Conservation (phyloP, 2,888 invertebrate species). For the Drosophila macrospina region DNA sequence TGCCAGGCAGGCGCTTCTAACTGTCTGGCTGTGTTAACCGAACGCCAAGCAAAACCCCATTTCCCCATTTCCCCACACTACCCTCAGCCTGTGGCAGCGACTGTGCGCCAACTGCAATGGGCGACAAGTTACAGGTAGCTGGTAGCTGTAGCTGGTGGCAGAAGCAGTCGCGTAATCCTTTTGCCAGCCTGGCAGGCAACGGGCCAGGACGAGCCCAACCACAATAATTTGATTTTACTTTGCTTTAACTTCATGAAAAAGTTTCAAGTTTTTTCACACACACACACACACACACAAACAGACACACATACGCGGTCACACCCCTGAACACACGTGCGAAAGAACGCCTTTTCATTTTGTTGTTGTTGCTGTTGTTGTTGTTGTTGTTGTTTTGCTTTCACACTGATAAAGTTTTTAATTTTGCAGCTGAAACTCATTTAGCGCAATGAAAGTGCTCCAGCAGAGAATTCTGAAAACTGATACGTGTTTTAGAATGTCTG, state of each 20-base stretch:
- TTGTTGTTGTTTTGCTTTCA: conserved; percentile 20
- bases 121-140: conserved; percentile 68
- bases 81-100: conserved; percentile 25
- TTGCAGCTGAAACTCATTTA: conserved; percentile 78
- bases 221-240: conserved; percentile 81
- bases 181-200: conserved; percentile 59
- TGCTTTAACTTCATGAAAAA: conserved; percentile 81
- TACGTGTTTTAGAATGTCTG: conserved; percentile 67
- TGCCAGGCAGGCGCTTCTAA: conserved; percentile 61
- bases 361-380: too few relatives aligned
- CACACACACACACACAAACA: conserved; percentile 21
- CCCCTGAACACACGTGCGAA: conserved; percentile 40
- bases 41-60: conserved; percentile 3
- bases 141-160: conserved; percentile 32
- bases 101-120: conserved; percentile 62
- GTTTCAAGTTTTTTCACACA: conserved; percentile 72
- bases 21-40: conserved; percentile 49
- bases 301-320: conserved; percentile 28
- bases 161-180: conserved; percentile 66
- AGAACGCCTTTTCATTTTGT: background rate
- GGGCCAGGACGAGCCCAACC: conserved; percentile 55
- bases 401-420: conserved; percentile 77
- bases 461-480: conserved; percentile 46
- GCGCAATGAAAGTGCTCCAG: conserved; percentile 67
- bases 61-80: background rate